Conservation (phyloP, 2,888 invertebrate species). For the Heteromurus nitidus region DNA sequence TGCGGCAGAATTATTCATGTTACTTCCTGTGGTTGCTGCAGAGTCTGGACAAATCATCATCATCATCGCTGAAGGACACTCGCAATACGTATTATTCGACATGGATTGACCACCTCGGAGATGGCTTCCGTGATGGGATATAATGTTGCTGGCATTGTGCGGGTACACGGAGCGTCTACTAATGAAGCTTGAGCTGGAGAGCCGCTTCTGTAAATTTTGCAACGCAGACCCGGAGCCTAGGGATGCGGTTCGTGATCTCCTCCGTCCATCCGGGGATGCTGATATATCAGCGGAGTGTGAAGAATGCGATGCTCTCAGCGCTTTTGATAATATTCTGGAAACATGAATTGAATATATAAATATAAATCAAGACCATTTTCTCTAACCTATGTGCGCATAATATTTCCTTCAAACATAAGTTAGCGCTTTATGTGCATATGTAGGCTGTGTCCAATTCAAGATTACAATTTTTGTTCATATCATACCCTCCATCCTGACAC, state of each 20-base stretch:
- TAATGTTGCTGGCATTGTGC: slow-evolving; percentile 36
- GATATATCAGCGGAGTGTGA: slow-evolving; percentile 58
- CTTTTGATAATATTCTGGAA: slow-evolving; percentile 58
- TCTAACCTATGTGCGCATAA: too few species aligned
- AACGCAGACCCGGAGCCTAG: slow-evolving; percentile 47
- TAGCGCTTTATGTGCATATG: too few species aligned
- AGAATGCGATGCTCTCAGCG: slow-evolving; percentile 50
- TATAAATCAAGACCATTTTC: not conserved
- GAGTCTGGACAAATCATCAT: slow-evolving; percentile 52
- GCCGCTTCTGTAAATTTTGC: slow-evolving; percentile 56
- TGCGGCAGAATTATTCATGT: slow-evolving; percentile 27
- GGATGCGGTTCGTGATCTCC: slow-evolving; percentile 53
- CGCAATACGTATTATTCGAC: slow-evolving; percentile 56
- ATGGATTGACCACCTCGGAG: slow-evolving; percentile 36
- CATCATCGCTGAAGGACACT: slow-evolving; percentile 57
- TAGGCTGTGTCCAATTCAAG: too few species aligned
- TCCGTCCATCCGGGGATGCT: slow-evolving; percentile 50
- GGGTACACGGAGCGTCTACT: slow-evolving; percentile 46
- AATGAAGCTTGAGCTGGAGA: slow-evolving; percentile 58
- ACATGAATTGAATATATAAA: too few species aligned
- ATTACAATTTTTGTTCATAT: too few species aligned
- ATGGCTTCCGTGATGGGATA: slow-evolving; percentile 40
- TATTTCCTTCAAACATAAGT: too few species aligned
- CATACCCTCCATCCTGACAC: slow-evolving; percentile 56
- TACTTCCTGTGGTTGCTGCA: not conserved